These are phyloP conservation scores for Monoplex corrugatus DNA, from an alignment of 2,888 invertebrate genomes.

Conservation along the genomic window DNA sequence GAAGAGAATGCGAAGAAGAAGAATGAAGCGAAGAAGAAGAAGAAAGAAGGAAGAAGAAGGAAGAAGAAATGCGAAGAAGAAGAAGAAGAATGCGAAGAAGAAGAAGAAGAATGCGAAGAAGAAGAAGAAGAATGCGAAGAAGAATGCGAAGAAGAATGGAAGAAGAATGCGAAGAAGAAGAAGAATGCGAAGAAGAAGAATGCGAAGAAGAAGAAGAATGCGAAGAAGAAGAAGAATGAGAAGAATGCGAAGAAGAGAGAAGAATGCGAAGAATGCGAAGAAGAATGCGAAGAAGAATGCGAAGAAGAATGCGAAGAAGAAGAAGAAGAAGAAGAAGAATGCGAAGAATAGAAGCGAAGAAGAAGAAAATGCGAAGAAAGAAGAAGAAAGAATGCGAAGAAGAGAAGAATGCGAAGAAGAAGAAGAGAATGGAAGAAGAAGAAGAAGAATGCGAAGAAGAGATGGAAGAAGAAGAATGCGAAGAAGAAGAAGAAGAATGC, in stretches of 20 bases:
- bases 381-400: too few species aligned
- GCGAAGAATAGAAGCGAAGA: neutral
- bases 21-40: too few species aligned
- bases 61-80: neutral
- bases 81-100: neutral
- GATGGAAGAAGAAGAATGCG: neutral
- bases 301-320: too few species aligned
- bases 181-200: neutral
- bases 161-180: neutral
- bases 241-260: neutral
- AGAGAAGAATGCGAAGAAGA: too few species aligned
- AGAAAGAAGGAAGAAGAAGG: neutral
- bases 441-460: neutral
- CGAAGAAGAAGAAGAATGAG: neutral
- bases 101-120: neutral
- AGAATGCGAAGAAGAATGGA: neutral
- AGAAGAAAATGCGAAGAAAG: neutral
- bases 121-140: neutral
- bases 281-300: too few species aligned
- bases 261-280: neutral
- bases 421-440: too few species aligned
- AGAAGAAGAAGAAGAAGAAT: too few species aligned
- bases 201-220: neutral
- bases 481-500: neutral
- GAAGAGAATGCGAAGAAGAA: neutral